Conservation (phyloP, 2,888 invertebrate species). For the Sarcophaga caerulescens region DNA sequence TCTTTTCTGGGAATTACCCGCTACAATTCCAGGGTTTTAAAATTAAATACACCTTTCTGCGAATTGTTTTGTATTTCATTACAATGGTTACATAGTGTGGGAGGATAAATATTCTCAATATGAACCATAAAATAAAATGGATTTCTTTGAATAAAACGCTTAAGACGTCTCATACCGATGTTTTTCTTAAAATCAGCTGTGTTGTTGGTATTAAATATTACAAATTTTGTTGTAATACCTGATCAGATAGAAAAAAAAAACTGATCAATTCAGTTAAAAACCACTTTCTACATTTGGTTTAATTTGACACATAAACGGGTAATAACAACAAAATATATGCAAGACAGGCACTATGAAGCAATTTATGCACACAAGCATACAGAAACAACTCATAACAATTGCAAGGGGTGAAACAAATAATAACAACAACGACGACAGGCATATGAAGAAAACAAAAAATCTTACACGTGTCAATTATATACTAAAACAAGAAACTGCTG, state of each 20-base stretch:
- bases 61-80: no score
- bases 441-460: slow-evolving; percentile 29
- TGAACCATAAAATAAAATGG: no score
- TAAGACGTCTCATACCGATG: no score
- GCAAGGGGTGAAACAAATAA: slow-evolving; percentile 31
- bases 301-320: background rate
- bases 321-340: background rate
- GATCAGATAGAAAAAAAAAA: background rate
- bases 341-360: slow-evolving; percentile 4
- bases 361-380: slow-evolving; percentile 20
- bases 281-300: slow-evolving; percentile 33
- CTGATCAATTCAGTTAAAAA: slow-evolving; percentile 23
- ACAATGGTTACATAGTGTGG: no score
- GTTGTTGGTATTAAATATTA: background rate
- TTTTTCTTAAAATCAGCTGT: background rate
- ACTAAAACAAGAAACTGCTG: background rate
- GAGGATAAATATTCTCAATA: no score
- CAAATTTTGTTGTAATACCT: background rate
- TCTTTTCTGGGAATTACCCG: no score
- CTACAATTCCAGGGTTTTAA: no score
- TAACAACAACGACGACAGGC: background rate
- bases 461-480: slow-evolving; percentile 62
- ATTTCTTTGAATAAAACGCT: no score
- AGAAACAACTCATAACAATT: slow-evolving; percentile 13
- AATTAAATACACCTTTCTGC: no score